Evolutionary conservation across 2,113 vertebrate genomes (phyloP), one percentile per base, ranked within the genome.

Genomic region (Pseudopipra pipra): DNA sequence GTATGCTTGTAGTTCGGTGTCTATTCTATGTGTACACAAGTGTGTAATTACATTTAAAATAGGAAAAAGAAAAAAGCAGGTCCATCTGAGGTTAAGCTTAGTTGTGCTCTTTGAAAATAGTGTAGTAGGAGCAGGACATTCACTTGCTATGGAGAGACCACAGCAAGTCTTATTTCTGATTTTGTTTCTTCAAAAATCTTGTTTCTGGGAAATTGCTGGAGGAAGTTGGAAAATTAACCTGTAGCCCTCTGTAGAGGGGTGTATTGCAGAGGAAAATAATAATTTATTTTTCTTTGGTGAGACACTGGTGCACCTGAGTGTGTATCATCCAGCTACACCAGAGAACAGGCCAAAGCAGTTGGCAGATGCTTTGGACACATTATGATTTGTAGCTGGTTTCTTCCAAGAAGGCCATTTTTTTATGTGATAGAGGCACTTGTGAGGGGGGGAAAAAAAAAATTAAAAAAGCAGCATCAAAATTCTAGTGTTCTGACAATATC

Each of bases 291-390:
- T 49, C 8, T 83, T 23, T 76, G 30, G 33, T 72, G 31, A 79
- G 12, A 21, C 14, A 39, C 8, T 56, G 13, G 13, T 58, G 14
- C 31, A 33, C 15, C 25, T 81, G 49, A 30, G 23, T 13, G 28
- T 87, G 9, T 35, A 2, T 78, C 25, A 24, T 75, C 33, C 65
- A 81, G 2, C 25, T 5, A 2, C 20, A 6, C 13, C 0, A 1
- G 46, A 41, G 12, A 66, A 65, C 2, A 24, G 59, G 9, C 22
- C 30, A 21, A 59, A 67, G 33, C 31, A 67, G 13, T 41, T 14
- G 11, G 21, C 44, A 31, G 0, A 0, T n/a, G 58, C 21, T 44
- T 68, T 62, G 67, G 58, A 51, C 28, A 24, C 9, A 1, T 44
- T 11, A 11, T 24, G 30, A 9, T 28, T 75, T 95, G 74, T 54